A percentile compares a stretch with the other conserved stretches of the same genome.
Conservation (phyloP, 53 echinoderm and acorn worm species). For the Astropecten irregularis region DNA sequence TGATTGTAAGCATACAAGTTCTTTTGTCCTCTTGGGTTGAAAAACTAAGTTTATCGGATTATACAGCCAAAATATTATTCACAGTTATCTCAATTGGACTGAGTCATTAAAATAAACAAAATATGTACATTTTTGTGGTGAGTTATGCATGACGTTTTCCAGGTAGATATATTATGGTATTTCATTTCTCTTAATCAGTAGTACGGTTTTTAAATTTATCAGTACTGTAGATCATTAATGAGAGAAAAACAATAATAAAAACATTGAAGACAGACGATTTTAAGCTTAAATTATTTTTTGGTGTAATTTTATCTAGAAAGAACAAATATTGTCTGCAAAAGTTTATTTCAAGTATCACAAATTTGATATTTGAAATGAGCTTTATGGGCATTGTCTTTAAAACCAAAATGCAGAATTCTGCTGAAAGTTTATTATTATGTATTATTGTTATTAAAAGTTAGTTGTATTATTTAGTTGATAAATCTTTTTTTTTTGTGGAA, state of each 20-base stretch:
- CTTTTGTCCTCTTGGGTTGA: too few species aligned
- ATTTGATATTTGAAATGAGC: slow-evolving; percentile 38
- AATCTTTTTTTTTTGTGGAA: slow-evolving; percentile 1
- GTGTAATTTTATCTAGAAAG: slow-evolving; percentile 16
- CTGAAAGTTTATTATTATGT: not conserved
- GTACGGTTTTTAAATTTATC: slow-evolving; percentile 12
- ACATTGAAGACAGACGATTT: slow-evolving; percentile 1
- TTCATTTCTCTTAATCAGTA: slow-evolving; percentile 39
- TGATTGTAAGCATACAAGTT: too few species aligned
- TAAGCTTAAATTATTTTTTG: not conserved
- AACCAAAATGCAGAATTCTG: slow-evolving; percentile 9
- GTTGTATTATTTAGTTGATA: slow-evolving; percentile 16
- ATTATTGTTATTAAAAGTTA: slow-evolving; percentile 6
- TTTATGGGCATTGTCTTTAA: not conserved
- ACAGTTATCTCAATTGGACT: not conserved
- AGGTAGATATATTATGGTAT: slow-evolving; percentile 14
- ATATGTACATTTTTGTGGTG: slow-evolving; percentile 53
- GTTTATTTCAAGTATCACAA: not conserved
- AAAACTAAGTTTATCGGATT: too few species aligned
- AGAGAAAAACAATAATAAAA: not conserved
- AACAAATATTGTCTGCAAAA: slow-evolving; percentile 22
- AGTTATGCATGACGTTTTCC: slow-evolving; percentile 43
- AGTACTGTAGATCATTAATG: slow-evolving; percentile 34
- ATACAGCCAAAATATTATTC: too few species aligned
- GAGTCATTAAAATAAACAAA: slow-evolving; percentile 13